phyloP scores from a whole-genome alignment of 2,113 vertebrate species.

The Equus quagga region DNA sequence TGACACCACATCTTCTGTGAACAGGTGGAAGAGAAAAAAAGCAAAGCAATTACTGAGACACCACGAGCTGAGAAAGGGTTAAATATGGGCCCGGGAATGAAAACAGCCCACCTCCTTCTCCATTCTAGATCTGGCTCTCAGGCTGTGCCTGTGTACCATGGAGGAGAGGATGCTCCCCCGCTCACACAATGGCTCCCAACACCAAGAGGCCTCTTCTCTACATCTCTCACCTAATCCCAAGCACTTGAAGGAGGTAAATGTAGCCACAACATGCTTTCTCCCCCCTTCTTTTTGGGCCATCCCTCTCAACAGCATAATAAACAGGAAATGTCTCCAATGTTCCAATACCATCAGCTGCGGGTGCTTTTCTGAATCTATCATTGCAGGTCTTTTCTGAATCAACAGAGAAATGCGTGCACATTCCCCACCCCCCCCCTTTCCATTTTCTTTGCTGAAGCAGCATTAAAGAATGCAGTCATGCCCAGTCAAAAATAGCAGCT shows the following conservation, averaged over 20 bases:
- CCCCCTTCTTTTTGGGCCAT: neutral
- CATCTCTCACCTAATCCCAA: neutral
- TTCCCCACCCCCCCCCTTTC: neutral
- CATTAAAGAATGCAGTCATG: neutral
- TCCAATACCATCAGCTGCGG: neutral
- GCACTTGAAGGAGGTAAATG: constrained; percentile 3
- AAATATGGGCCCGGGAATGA: neutral
- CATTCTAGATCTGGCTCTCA: neutral
- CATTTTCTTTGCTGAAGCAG: neutral
- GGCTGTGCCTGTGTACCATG: neutral
- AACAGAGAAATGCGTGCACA: neutral
- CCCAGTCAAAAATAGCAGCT: neutral
- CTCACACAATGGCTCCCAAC: neutral
- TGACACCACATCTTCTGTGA: constrained; percentile 1
- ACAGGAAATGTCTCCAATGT: neutral
- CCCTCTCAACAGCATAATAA: neutral
- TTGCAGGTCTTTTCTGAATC: neutral
- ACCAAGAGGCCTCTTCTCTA: neutral
- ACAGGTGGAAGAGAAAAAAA: constrained; percentile 10
- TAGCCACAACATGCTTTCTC: neutral
- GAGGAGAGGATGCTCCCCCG: neutral
- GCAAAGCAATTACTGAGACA: constrained; percentile 46
- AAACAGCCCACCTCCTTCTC: neutral
- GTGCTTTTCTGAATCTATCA: neutral
- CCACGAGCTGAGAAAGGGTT: neutral